Conservation (phyloP, 2,888 invertebrate species). For the Tachina lurida region DNA sequence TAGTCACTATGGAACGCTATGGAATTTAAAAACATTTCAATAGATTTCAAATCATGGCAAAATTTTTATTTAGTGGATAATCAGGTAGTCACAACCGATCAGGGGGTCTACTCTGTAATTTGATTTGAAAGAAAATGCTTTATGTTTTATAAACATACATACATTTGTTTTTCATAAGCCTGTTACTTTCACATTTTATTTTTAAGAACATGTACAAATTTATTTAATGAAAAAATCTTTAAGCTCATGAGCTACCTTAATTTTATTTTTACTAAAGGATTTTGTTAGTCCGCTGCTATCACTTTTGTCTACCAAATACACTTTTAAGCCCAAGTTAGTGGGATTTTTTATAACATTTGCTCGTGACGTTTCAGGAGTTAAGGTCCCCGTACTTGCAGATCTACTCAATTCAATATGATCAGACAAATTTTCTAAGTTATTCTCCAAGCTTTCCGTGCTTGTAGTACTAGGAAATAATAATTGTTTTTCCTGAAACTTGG, state of each 20-base stretch:
- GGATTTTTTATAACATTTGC: neutral
- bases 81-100: no score
- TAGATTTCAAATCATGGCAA: no score
- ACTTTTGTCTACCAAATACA: constrained; percentile 18
- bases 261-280: neutral
- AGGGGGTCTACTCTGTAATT: no score
- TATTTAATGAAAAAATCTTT: neutral
- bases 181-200: no score
- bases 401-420: neutral
- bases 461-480: neutral
- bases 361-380: neutral
- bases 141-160: no score
- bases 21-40: no score
- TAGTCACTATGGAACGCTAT: no score
- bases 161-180: no score
- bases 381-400: neutral
- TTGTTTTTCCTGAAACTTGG: neutral
- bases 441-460: neutral
- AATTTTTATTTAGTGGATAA: no score
- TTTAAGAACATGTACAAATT: neutral
- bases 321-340: constrained; percentile 14
- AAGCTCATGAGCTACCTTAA: neutral
- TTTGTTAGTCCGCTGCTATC: neutral
- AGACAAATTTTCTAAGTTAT: neutral
- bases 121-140: no score